Conservation (phyloP, 2,113 vertebrate genomes). For the Psilopsiagon aurifrons region DNA sequence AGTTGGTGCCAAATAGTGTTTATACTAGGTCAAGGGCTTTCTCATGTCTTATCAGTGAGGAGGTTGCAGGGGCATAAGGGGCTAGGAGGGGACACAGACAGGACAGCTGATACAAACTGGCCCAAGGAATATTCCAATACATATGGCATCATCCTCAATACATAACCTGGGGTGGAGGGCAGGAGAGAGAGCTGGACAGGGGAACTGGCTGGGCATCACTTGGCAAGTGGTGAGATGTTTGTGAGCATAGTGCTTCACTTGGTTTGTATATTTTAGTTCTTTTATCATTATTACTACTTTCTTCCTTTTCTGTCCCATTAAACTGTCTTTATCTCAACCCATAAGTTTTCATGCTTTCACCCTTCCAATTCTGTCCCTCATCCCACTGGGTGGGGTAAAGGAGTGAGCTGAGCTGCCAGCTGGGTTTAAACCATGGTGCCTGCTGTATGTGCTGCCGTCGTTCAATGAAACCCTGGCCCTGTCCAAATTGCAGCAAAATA, state of each 20-base stretch:
- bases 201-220: neutral
- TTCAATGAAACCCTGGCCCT: neutral
- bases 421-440: no score
- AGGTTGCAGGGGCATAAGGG: neutral
- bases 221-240: neutral
- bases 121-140: neutral
- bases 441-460: fast-evolving
- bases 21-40: neutral
- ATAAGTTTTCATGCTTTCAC: neutral
- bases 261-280: neutral
- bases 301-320: neutral
- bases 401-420: neutral
- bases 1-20: neutral
- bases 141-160: neutral
- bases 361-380: neutral
- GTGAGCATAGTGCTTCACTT: neutral
- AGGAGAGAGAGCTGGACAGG: neutral
- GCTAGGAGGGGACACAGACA: neutral
- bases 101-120: neutral
- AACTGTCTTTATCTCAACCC: neutral
- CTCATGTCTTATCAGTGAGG: neutral
- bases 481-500: fast-evolving
- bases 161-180: neutral
- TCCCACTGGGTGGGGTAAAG: neutral
- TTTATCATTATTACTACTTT: neutral